Conservation (phyloP, 2,113 vertebrate genomes). For the Psittacus erithacus region DNA sequence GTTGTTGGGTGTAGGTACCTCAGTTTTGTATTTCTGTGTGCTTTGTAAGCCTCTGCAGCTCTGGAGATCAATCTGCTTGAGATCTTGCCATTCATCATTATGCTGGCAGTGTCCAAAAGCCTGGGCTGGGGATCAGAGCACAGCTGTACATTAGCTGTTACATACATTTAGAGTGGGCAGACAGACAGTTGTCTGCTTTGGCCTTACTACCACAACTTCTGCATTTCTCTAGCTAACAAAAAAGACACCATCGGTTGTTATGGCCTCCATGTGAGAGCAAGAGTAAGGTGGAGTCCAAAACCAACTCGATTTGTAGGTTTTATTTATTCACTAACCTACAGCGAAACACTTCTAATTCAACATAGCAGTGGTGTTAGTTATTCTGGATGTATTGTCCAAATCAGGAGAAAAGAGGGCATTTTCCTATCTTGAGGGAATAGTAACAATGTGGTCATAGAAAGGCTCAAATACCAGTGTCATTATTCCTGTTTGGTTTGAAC, state of each 20-base stretch:
- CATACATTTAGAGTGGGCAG: neutral
- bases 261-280: fast-evolving
- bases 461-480: neutral
- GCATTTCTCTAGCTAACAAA: neutral
- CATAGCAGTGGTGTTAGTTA: neutral
- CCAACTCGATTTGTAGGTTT: neutral
- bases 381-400: neutral
- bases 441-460: neutral
- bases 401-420: neutral
- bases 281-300: neutral
- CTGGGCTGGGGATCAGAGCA: neutral
- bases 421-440: neutral
- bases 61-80: neutral
- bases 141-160: neutral
- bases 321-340: neutral
- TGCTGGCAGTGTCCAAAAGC: neutral
- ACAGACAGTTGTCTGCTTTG: neutral
- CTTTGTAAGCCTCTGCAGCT: neutral
- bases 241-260: neutral
- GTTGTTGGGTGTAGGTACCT: neutral
- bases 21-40: neutral
- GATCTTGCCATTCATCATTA: neutral
- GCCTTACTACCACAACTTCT: neutral
- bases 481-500: neutral
- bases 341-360: neutral